These are phyloP conservation scores for Xestia ashworthii DNA, from an alignment of 2,888 invertebrate genomes.

Conservation along the genomic window DNA sequence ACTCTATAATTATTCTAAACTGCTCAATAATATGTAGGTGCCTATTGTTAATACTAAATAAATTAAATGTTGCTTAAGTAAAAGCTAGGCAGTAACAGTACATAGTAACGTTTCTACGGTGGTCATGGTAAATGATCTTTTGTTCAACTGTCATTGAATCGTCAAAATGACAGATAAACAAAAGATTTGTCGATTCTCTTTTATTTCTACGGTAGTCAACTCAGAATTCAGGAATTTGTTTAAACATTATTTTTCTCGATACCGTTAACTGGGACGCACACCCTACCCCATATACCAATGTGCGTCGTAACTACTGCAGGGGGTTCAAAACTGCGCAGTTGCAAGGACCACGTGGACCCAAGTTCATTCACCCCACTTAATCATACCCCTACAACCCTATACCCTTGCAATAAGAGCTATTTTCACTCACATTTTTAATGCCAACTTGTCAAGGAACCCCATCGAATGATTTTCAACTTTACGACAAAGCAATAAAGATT, in stretches of 20 bases:
- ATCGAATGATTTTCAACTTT: conserved; percentile 48
- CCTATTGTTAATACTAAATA: background rate
- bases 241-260: background rate
- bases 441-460: conserved; percentile 49
- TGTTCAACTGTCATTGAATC: no score
- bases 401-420: conserved; percentile 60
- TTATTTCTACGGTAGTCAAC: no score
- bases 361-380: conserved; percentile 82
- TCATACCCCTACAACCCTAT: conserved; percentile 59
- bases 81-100: background rate
- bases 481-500: conserved; percentile 29
- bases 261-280: conserved; percentile 28
- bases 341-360: conserved; percentile 84
- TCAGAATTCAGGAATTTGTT: background rate
- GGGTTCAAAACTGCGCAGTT: conserved; percentile 88
- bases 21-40: background rate
- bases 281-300: conserved; percentile 71
- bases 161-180: no score
- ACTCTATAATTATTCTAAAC: background rate
- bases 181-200: no score
- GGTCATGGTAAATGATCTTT: no score
- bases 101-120: background rate
- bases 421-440: conserved; percentile 54
- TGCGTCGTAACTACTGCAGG: conserved; percentile 85
- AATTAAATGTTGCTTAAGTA: no score